Evolutionary conservation across 1,140 invertebrate species (phyloP).

Genomic region (Mya arenaria): DNA sequence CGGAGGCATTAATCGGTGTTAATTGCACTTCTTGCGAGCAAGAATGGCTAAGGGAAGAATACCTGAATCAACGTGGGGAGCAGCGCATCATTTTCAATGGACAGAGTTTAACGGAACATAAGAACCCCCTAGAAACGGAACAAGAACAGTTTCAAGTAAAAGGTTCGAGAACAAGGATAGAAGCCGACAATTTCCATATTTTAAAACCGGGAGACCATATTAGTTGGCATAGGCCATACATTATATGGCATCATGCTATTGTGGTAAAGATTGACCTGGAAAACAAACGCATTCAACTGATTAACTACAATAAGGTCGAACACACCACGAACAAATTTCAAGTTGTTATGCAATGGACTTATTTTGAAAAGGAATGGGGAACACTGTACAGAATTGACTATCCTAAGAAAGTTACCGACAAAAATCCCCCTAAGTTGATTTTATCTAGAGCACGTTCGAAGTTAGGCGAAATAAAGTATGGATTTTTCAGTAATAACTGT

Average conservation of each 20-base stretch:
- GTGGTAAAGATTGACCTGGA: neutral
- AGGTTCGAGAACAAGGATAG: neutral
- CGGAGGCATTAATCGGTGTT: too few species aligned
- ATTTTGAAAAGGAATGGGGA: neutral
- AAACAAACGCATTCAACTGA: neutral
- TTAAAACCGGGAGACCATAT: conserved; percentile 27
- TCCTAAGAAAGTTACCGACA: neutral
- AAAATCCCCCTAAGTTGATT: neutral
- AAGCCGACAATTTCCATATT: neutral
- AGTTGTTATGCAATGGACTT: neutral
- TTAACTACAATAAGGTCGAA: neutral
- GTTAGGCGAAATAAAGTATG: neutral
- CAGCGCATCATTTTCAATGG: too few species aligned
- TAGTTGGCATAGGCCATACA: neutral
- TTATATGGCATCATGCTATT: conserved; percentile 35
- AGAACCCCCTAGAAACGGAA: too few species aligned
- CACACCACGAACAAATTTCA: neutral
- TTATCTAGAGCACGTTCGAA: conserved; percentile 12
- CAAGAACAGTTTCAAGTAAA: neutral
- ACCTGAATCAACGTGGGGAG: too few species aligned
- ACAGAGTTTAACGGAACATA: too few species aligned
- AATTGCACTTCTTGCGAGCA: too few species aligned
- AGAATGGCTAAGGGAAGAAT: too few species aligned
- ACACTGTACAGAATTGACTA: conserved; percentile 14
- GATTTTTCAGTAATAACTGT: conserved; percentile 3